Conservation (phyloP, 2,888 invertebrate species). For the Catocala nupta region DNA sequence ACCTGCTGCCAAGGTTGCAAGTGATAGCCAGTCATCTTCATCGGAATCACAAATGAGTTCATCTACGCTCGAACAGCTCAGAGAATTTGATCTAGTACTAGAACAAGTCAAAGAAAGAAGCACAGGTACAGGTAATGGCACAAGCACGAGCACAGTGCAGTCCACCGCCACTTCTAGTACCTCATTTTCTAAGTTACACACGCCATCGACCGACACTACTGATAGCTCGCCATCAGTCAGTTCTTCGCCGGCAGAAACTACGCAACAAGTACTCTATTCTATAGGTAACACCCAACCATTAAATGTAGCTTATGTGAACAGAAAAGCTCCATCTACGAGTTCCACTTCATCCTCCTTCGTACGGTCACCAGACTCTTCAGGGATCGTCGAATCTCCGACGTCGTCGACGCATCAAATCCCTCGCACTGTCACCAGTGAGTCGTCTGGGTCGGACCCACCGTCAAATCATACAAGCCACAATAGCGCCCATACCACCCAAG, state of each 20-base stretch:
- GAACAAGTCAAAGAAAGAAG: constrained; percentile 93
- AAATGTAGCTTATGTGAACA: constrained; percentile 79
- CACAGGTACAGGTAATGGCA: constrained; percentile 54
- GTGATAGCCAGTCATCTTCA: constrained; percentile 69
- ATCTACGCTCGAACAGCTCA: constrained; percentile 91
- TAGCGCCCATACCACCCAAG: not conserved
- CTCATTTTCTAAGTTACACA: constrained; percentile 63
- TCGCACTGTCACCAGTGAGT: constrained; percentile 69
- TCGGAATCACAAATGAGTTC: constrained; percentile 90
- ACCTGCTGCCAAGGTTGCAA: constrained; percentile 65
- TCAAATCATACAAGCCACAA: constrained; percentile 13
- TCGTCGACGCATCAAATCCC: constrained; percentile 73
- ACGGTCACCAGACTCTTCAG: constrained; percentile 79
- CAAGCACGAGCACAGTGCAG: constrained; percentile 79
- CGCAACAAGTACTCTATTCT: constrained; percentile 79
- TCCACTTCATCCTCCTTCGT: constrained; percentile 71
- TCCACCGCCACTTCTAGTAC: constrained; percentile 67
- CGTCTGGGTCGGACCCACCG: constrained; percentile 58
- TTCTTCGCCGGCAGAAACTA: constrained; percentile 55
- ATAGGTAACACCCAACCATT: constrained; percentile 73
- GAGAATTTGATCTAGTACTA: constrained; percentile 93
- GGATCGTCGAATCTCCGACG: constrained; percentile 71
- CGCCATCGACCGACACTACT: constrained; percentile 65
- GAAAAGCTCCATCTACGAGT: constrained; percentile 73
- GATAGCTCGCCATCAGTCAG: constrained; percentile 62